These are phyloP conservation scores for Drosophila orena DNA, from an alignment of 1,140 invertebrate species.

Conservation along the genomic window DNA sequence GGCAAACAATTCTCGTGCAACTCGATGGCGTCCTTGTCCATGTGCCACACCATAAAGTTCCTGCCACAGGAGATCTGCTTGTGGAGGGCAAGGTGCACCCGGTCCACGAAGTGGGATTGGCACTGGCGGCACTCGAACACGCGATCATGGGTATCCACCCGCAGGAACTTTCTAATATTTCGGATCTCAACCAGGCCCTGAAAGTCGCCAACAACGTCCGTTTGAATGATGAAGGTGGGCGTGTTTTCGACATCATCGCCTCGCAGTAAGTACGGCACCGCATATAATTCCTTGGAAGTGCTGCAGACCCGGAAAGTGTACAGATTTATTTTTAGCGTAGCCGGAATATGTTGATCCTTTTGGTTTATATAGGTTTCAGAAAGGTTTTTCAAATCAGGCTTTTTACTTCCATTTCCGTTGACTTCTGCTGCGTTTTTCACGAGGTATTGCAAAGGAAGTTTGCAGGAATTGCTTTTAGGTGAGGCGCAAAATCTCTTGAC, in stretches of 20 bases:
- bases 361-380: slow-evolving; percentile 41
- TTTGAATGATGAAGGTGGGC: slow-evolving; percentile 61
- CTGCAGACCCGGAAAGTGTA: slow-evolving; percentile 57
- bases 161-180: slow-evolving; percentile 44
- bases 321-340: slow-evolving; percentile 34
- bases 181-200: slow-evolving; percentile 37
- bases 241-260: slow-evolving; percentile 45
- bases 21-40: slow-evolving; percentile 46
- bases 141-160: slow-evolving; percentile 36
- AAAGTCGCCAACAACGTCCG: slow-evolving; percentile 47
- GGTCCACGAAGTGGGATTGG: slow-evolving; percentile 41
- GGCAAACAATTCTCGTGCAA: slow-evolving; percentile 60
- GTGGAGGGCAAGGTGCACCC: slow-evolving; percentile 45
- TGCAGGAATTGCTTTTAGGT: neutral
- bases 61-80: slow-evolving; percentile 54
- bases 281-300: slow-evolving; percentile 56
- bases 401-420: neutral
- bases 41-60: slow-evolving; percentile 34
- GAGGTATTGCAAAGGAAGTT: slow-evolving; percentile 55
- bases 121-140: slow-evolving; percentile 50
- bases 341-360: slow-evolving; percentile 27
- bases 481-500: slow-evolving; percentile 34
- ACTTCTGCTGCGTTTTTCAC: slow-evolving; percentile 26
- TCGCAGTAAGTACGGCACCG: slow-evolving; percentile 51
- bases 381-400: slow-evolving; percentile 16